These are phyloP conservation scores for Heliocidaris tuberculata DNA, from an alignment of 35 echinoderm and acorn worm genomes.

Conservation along the genomic window DNA sequence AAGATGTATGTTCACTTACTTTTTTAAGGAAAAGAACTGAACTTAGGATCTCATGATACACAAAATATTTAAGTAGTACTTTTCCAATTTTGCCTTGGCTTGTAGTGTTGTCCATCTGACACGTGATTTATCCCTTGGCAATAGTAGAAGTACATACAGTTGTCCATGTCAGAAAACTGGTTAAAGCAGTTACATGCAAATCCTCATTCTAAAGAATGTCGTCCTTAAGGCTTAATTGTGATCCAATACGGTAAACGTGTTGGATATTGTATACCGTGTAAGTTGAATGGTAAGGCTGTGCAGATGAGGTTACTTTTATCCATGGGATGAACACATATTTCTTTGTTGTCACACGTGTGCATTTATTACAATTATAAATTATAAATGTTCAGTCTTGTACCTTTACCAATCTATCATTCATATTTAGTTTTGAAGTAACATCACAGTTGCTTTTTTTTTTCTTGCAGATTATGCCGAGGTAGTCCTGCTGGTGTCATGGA, in stretches of 20 bases:
- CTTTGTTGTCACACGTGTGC: not conserved
- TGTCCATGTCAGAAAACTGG: slow-evolving; percentile 63
- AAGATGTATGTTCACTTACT: too few relatives aligned
- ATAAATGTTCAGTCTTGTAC: not conserved
- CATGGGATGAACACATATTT: slow-evolving; percentile 43
- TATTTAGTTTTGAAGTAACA: slow-evolving; percentile 53
- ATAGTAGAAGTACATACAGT: slow-evolving; percentile 53
- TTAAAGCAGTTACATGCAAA: slow-evolving; percentile 19
- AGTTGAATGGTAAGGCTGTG: slow-evolving; percentile 25
- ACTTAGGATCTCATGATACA: not conserved
- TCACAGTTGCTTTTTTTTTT: slow-evolving; percentile 17
- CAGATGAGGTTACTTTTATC: slow-evolving; percentile 42
- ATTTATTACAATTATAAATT: slow-evolving; percentile 34
- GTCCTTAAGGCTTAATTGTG: slow-evolving; percentile 61
- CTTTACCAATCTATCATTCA: slow-evolving; percentile 36
- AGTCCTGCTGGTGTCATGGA: slow-evolving; percentile 50
- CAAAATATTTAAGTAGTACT: not conserved
- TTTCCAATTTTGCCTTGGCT: not conserved
- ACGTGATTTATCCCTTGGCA: slow-evolving; percentile 44
- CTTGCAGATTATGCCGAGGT: slow-evolving; percentile 50
- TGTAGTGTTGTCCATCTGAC: not conserved
- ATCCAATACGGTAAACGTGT: slow-evolving; percentile 42
- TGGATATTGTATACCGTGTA: slow-evolving; percentile 48
- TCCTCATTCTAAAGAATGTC: slow-evolving; percentile 39
- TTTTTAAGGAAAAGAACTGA: too few relatives aligned